These are phyloP conservation scores for Stictocephala bisonia DNA, from an alignment of 2,888 invertebrate genomes.

Conservation along the genomic window DNA sequence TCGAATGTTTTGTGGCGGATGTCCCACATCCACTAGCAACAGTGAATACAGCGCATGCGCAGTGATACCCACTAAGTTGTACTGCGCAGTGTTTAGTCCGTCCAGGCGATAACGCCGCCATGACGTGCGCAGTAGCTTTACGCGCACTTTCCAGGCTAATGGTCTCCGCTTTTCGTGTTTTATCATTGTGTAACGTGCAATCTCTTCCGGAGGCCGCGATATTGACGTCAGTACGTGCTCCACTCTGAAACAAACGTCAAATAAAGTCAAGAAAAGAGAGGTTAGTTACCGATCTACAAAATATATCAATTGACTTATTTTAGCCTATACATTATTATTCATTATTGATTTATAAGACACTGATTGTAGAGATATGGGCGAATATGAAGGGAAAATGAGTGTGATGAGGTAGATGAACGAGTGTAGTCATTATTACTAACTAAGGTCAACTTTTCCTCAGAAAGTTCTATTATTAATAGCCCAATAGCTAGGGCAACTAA, in stretches of 20 bases:
- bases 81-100: conserved; percentile 66
- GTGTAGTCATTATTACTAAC: too few species aligned
- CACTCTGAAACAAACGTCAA: conserved; percentile 52
- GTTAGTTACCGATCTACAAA: too few species aligned
- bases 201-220: conserved; percentile 65
- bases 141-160: conserved; percentile 59
- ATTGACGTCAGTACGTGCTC: conserved; percentile 61
- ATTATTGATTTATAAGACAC: too few species aligned
- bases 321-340: too few species aligned
- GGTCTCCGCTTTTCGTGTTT: conserved; percentile 65
- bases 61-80: conserved; percentile 61
- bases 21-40: conserved; percentile 66
- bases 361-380: too few species aligned
- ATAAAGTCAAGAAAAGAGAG: too few species aligned
- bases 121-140: conserved; percentile 61
- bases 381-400: too few species aligned
- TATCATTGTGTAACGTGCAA: conserved; percentile 70
- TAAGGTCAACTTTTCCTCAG: too few species aligned
- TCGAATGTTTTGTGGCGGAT: conserved; percentile 59
- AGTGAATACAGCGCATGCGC: conserved; percentile 64
- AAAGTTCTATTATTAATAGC: too few species aligned
- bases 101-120: conserved; percentile 62
- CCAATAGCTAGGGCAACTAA: too few species aligned
- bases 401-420: too few species aligned
- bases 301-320: too few species aligned